These are phyloP conservation scores for Amblyopsis hoosieri DNA, from an alignment of 2,797 vertebrate species.

Conservation along the genomic window DNA sequence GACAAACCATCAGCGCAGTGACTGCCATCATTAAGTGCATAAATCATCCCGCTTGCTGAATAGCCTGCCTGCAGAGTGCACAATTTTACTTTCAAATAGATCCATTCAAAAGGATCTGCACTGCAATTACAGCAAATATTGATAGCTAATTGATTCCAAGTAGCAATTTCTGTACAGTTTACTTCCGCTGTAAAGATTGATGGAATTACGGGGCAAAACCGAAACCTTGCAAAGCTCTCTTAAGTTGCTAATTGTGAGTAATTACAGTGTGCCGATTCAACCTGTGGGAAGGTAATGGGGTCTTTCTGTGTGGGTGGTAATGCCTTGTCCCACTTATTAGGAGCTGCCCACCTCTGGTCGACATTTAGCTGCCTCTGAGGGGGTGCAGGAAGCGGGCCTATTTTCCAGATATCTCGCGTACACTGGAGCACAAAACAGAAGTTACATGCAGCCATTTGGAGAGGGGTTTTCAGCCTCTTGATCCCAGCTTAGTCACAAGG, in stretches of 20 bases:
- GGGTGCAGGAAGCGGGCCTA: constrained; percentile 41
- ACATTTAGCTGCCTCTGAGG: constrained; percentile 54
- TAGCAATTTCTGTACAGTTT: constrained; percentile 34
- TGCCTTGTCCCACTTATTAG: constrained; percentile 55
- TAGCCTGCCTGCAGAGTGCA: constrained; percentile 2
- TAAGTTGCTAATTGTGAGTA: constrained; percentile 60
- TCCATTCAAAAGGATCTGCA: neutral
- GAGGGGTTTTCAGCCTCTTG: no score
- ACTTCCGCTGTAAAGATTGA: constrained; percentile 49
- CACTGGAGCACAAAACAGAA: constrained; percentile 8
- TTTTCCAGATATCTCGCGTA: constrained; percentile 27
- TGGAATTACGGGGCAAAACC: constrained; percentile 33
- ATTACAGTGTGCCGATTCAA: constrained; percentile 45
- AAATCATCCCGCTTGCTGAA: neutral
- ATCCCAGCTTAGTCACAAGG: no score
- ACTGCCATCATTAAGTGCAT: constrained; percentile 6
- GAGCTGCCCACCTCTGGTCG: constrained; percentile 46
- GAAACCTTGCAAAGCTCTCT: constrained; percentile 45
- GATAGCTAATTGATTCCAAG: constrained; percentile 42
- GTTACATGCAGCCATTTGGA: neutral
- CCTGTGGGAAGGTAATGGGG: constrained; percentile 39
- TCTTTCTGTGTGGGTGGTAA: constrained; percentile 50
- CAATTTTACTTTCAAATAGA: constrained; percentile 11
- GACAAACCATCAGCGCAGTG: constrained; percentile 1
- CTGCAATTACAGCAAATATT: constrained; percentile 10